phyloP scores from a whole-genome alignment of 2,113 vertebrate species.

The Neolamprologus brichardi region DNA sequence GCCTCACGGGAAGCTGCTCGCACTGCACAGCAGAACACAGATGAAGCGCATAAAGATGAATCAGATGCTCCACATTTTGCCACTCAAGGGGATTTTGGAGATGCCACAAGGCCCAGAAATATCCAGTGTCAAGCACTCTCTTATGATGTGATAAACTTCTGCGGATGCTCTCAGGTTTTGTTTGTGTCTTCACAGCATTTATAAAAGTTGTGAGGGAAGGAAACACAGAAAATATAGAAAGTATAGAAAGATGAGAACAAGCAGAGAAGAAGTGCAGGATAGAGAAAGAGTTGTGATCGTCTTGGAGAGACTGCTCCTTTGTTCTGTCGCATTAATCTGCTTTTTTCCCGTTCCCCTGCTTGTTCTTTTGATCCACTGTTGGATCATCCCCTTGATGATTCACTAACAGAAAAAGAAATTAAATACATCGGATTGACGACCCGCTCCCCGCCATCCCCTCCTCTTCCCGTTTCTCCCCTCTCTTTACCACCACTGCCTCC shows the following conservation, averaged over 20 bases:
- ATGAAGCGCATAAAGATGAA: slow-evolving; percentile 8
- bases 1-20: slow-evolving; percentile 4
- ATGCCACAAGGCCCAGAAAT: not conserved
- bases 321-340: slow-evolving; percentile 67
- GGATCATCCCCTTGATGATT: slow-evolving; percentile 73
- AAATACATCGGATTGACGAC: slow-evolving; percentile 70
- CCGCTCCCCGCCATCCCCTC: not conserved
- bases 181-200: not conserved
- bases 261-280: slow-evolving; percentile 3
- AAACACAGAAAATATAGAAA: not conserved
- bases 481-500: slow-evolving; percentile 26
- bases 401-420: slow-evolving; percentile 72
- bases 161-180: not conserved
- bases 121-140: not conserved
- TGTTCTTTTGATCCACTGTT: slow-evolving; percentile 68
- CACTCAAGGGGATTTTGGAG: not conserved
- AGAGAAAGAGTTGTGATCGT: slow-evolving; percentile 30
- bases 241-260: not conserved
- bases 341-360: slow-evolving; percentile 47
- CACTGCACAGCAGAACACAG: not conserved
- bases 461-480: not conserved
- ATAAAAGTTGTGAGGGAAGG: slow-evolving; percentile 4
- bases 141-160: not conserved
- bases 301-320: slow-evolving; percentile 59
- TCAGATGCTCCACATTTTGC: slow-evolving; percentile 4